Conservation (phyloP, 2,797 vertebrate species). For the Cichlasoma orientale region DNA sequence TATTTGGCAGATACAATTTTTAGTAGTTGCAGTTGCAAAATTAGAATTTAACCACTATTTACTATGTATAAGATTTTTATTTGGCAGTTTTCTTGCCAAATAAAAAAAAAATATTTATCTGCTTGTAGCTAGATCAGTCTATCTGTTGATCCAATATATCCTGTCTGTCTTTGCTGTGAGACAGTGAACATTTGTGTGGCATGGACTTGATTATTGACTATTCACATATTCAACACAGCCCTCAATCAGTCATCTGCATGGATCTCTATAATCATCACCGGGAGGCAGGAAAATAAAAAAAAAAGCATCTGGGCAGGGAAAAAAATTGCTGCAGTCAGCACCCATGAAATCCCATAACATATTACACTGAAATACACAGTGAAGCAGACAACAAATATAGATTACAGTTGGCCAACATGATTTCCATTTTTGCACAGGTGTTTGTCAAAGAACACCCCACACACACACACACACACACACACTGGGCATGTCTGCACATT, state of each 20-base stretch:
- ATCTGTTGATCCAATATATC: background rate
- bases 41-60: background rate
- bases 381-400: conserved; percentile 55
- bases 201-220: conserved; percentile 30
- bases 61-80: no score
- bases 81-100: background rate
- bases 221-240: conserved; percentile 36
- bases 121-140: background rate
- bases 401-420: conserved; percentile 52
- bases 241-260: conserved; percentile 60
- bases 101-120: background rate
- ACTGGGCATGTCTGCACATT: conserved; percentile 51
- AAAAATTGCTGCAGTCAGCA: conserved; percentile 62
- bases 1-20: background rate
- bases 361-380: conserved; percentile 59
- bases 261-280: conserved; percentile 30
- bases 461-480: background rate
- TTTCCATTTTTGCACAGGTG: conserved; percentile 62
- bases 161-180: background rate
- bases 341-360: conserved; percentile 49
- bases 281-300: conserved; percentile 9
- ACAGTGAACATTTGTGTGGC: background rate
- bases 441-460: conserved; percentile 48
- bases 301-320: conserved; percentile 31
- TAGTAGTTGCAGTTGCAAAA: background rate